Percentiles rank a stretch among this genome's conserved stretches.
Conservation (phyloP, 2,113 vertebrate genomes). For the Xiphophorus hellerii region DNA sequence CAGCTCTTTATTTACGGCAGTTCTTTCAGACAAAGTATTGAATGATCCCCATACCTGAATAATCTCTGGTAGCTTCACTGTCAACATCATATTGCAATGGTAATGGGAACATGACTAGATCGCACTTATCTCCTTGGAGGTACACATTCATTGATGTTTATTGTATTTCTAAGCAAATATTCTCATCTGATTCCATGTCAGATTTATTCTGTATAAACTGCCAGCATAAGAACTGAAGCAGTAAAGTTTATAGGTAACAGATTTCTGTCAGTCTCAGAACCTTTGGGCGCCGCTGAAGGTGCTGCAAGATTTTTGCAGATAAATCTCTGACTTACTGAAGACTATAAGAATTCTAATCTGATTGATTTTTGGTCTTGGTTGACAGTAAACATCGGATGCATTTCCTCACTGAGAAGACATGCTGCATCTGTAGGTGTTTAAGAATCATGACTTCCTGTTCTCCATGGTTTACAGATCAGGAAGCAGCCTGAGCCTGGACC, state of each 20-base stretch:
- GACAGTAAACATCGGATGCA: not conserved
- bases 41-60: no score
- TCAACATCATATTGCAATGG: not conserved
- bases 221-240: not conserved
- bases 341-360: not conserved
- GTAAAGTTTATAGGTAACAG: not conserved
- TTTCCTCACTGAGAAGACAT: not conserved
- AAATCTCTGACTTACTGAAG: not conserved
- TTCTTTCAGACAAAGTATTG: not conserved
- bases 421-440: not conserved
- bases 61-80: not conserved
- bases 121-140: not conserved
- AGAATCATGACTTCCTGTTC: not conserved
- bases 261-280: not conserved
- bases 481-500: slow-evolving; percentile 4
- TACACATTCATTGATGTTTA: not conserved
- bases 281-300: not conserved
- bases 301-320: not conserved
- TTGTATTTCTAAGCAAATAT: not conserved
- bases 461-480: slow-evolving; percentile 18
- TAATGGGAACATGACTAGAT: not conserved
- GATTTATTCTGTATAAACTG: not conserved
- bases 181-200: no score
- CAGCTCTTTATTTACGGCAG: not conserved
- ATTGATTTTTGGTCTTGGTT: not conserved